Base-by-base conservation (phyloP, 2,113 vertebrate genomes). In the Oryzias melastigma region DNA sequence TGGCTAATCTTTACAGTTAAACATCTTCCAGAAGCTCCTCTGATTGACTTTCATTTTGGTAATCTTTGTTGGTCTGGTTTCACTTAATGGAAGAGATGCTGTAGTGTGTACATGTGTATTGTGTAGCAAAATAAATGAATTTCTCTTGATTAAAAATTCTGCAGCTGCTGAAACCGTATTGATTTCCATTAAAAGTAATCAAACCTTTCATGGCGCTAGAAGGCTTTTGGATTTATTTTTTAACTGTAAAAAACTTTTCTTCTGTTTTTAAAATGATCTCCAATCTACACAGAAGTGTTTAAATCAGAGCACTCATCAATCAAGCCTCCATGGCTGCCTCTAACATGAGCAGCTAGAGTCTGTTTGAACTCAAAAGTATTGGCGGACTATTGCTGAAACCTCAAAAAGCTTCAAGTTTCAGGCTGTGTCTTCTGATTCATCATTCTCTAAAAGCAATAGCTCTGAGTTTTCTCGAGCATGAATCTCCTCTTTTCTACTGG, bases 131-230 rank as follows among this genome's bases (percentile, higher is more conserved):
- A 87, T 88, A 91, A 22, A 90, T 90, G 82, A 86, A 84, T 87
- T 90, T 89, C 72, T 85, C 78, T 83, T 88, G 88, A 92, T 90
- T 87, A 84, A 88, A 88, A 89, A 88, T 87, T 85, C 71, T 69
- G 66, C 59, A n/a, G 62, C 80, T 51, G 71, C 81, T 84, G 83
- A 83, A 85, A 85, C 81, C 56, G 41, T 89, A 92, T 92, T 90
- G 91, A 91, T 92, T 92, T 92, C 90, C 87, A 89, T 91, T 91
- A 90, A 89, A 90, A 92, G 84, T 88, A 91, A 91, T 92, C 90
- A 90, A 87, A 89, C 85, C 83, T 89, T 82, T 86, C 83, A 78
- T 80, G 77, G 77, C 77, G 57, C 73, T 53, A 67, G 77, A 82
- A 67, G 71, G 68, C 68, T 65, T 62, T 78, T 84, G 4, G 77